A percentile compares a stretch with the other conserved stretches of the same genome.
phyloP scores from a whole-genome alignment of 2,797 vertebrate species.

The Lycodopsis pacificus region DNA sequence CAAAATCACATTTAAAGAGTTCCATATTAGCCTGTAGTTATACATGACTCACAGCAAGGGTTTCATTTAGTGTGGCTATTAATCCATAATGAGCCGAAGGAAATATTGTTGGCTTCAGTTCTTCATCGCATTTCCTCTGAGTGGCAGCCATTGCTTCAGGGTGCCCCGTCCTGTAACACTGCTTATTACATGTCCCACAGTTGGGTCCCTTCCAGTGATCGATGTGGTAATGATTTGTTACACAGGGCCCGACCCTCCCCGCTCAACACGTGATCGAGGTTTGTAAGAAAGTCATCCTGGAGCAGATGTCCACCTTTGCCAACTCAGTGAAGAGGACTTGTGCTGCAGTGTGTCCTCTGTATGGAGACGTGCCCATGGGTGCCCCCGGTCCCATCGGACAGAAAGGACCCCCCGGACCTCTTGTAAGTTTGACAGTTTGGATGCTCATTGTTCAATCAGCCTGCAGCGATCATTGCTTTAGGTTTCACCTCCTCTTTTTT shows the following conservation, averaged over 20 bases:
- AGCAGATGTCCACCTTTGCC: conserved; percentile 87
- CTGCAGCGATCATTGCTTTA: conserved; percentile 19
- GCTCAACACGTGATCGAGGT: conserved; percentile 84
- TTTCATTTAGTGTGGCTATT: conserved; percentile 76
- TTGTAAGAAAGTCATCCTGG: conserved; percentile 85
- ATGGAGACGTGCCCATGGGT: conserved; percentile 84
- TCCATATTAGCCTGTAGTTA: conserved; percentile 70
- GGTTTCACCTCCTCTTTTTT: conserved; percentile 29
- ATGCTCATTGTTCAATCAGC: conserved; percentile 25
- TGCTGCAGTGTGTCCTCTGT: conserved; percentile 84
- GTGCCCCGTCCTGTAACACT: conserved; percentile 55
- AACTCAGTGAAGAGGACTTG: conserved; percentile 85
- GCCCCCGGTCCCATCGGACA: conserved; percentile 78
- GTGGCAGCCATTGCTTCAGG: conserved; percentile 53
- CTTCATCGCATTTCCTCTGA: conserved; percentile 67
- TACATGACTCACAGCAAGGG: conserved; percentile 61
- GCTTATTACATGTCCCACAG: conserved; percentile 55
- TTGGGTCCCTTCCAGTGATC: conserved; percentile 60
- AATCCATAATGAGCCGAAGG: conserved; percentile 75
- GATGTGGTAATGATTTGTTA: conserved; percentile 70
- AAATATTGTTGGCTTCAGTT: conserved; percentile 71
- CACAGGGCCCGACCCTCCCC: conserved; percentile 80
- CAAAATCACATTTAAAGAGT: conserved; percentile 69
- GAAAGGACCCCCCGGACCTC: conserved; percentile 80
- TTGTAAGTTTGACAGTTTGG: conserved; percentile 73